Base-by-base conservation (phyloP, 2,888 invertebrate genomes). In the Phrixothrix hirtus region DNA sequence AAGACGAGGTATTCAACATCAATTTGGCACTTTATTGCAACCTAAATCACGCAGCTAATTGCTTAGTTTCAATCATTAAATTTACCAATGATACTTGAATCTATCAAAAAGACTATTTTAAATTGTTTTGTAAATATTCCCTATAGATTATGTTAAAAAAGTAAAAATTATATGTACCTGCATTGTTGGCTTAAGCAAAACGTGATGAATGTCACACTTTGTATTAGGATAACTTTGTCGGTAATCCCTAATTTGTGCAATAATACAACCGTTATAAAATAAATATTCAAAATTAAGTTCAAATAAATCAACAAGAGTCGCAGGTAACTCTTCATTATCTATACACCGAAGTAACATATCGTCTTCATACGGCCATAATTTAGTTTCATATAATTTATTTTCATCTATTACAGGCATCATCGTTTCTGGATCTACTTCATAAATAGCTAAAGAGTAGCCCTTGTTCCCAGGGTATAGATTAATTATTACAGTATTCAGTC, bases 401-500 rank as follows among this genome's bases (percentile, higher is more conserved):
- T 85, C 84, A 63, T 87, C 86, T 60, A 73, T 72, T 56, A 72
- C 70, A 67, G 70, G 70, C 21, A 42, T 32, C 57, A 73, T 75
- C 63, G 73, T 72, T 64, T 76, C 61, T 27, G 63, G 73, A 61
- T 70, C 73, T 31, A 27, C 39, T 27, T 59, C 61, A 50, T 70
- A 65, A 59, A 73, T 71, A 44, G 70, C 67, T 45, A 63, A 47
- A 15, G 63, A 63, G 42, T 62, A 95, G 65, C 95, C 95, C 77
- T 94, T 92, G 78, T 92, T 92, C 47, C 89, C 92, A 54, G 93
- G 90, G 78, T 94, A 92, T 66, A 95, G 81, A 78, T 93, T 95
- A 66, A 95, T 82, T 69, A 95, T 88, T 71, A 95, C 80, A 60
- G 92, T 93, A 75, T 92, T 92, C 66, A 95, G 82, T 74, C 87